These are phyloP conservation scores for Catostomus latipinnis DNA, from an alignment of 2,797 vertebrate species.

Conservation along the genomic window DNA sequence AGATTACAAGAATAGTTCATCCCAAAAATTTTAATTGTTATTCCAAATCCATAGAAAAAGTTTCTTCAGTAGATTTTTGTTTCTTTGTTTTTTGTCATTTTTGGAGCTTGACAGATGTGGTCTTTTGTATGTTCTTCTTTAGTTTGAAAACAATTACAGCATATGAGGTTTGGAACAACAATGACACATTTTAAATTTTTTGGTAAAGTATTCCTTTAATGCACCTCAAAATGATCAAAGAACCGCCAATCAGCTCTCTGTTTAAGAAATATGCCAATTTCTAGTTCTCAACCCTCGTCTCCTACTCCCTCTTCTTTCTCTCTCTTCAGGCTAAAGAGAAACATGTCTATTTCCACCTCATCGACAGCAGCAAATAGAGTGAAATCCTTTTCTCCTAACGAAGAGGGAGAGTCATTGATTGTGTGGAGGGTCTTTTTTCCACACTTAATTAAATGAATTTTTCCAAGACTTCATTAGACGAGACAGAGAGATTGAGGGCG, in stretches of 20 bases:
- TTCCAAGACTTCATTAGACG: conserved; percentile 69
- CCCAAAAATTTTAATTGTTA: too few relatives aligned
- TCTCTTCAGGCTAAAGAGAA: conserved; percentile 64
- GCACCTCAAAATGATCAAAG: conserved; percentile 1
- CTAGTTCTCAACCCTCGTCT: conserved; percentile 38
- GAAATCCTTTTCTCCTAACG: conserved; percentile 75
- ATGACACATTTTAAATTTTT: background rate
- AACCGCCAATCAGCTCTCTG: background rate
- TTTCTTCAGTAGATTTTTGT: too few relatives aligned
- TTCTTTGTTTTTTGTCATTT: too few relatives aligned
- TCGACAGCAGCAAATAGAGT: conserved; percentile 67
- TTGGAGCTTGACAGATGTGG: too few relatives aligned
- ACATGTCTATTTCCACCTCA: conserved; percentile 66
- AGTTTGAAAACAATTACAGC: too few relatives aligned
- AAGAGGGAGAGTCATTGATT: conserved; percentile 78
- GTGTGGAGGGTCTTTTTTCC: conserved; percentile 57
- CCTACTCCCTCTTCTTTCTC: conserved; percentile 42
- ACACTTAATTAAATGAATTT: conserved; percentile 83
- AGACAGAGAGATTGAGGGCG: conserved; percentile 64
- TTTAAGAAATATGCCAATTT: too few relatives aligned
- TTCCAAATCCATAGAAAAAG: too few relatives aligned
- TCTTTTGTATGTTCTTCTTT: too few relatives aligned
- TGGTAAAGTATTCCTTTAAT: background rate
- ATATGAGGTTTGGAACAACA: too few relatives aligned
- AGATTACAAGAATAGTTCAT: too few relatives aligned